A percentile compares a stretch with the other conserved stretches of the same genome.
These are phyloP conservation scores for Porites divaricata DNA, from an alignment of 92 coral and sea anemone species.

Conservation along the genomic window DNA sequence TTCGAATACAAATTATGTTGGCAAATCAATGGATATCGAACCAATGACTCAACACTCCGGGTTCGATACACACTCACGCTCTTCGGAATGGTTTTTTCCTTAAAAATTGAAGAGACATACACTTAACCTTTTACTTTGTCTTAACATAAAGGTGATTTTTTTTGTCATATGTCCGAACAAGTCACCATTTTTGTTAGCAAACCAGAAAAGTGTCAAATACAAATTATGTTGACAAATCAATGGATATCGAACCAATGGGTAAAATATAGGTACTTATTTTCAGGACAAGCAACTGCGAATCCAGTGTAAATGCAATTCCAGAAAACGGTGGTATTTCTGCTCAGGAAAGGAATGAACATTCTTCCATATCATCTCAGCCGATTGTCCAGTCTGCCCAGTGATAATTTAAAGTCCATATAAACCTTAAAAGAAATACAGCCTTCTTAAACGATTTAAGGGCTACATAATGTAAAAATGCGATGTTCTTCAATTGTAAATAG, in stretches of 20 bases:
- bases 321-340: background rate
- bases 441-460: background rate
- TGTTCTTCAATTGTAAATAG: conserved; percentile 13
- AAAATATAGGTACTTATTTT: background rate
- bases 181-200: too few relatives aligned
- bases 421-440: background rate
- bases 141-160: too few relatives aligned
- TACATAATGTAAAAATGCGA: background rate
- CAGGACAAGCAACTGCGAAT: conserved; percentile 8
- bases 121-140: too few relatives aligned
- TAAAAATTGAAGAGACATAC: too few relatives aligned
- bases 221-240: background rate
- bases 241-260: background rate
- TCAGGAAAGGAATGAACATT: background rate
- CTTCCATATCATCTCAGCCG: conserved; percentile 7
- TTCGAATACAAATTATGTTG: background rate
- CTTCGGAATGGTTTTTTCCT: too few relatives aligned
- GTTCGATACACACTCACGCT: too few relatives aligned
- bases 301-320: conserved; percentile 7
- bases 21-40: background rate
- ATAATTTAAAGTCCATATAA: background rate
- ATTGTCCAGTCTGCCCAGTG: conserved; percentile 15
- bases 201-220: background rate
- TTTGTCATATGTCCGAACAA: too few relatives aligned
- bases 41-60: too few relatives aligned